Evolutionary conservation across 2,113 vertebrate species (phyloP).

Genomic region (Neogobius melanostomus): DNA sequence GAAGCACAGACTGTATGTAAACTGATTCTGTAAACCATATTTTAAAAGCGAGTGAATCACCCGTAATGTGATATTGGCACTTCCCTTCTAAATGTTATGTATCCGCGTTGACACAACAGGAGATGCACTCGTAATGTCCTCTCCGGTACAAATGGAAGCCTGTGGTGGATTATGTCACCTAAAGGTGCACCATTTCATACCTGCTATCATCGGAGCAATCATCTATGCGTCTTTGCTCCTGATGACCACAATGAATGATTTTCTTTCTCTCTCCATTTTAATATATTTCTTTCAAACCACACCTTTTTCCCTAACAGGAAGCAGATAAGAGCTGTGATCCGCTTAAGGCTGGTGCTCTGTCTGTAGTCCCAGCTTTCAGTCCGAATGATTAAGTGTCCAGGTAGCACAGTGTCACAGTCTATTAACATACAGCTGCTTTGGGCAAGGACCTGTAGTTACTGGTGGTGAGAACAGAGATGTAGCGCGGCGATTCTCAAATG

Average conservation of each 20-base stretch:
- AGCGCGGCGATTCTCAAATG: slow-evolving; percentile 13
- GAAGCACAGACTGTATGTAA: slow-evolving; percentile 46
- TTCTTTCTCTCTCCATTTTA: not conserved
- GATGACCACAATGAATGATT: slow-evolving; percentile 22
- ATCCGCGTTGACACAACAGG: slow-evolving; percentile 66
- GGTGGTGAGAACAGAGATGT: slow-evolving; percentile 32
- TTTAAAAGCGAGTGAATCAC: slow-evolving; percentile 66
- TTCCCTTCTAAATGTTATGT: slow-evolving; percentile 55
- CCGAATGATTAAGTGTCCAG: slow-evolving; percentile 62
- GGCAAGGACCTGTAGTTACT: slow-evolving; percentile 61
- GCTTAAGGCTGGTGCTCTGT: slow-evolving; percentile 21
- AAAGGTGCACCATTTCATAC: slow-evolving; percentile 39
- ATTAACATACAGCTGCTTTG: slow-evolving; percentile 68
- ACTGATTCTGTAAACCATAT: slow-evolving; percentile 64
- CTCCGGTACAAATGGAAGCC: slow-evolving; percentile 56
- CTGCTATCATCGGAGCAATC: slow-evolving; percentile 28
- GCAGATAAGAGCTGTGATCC: slow-evolving; percentile 22
- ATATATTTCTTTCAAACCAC: slow-evolving; percentile 28
- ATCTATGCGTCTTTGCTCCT: slow-evolving; percentile 4
- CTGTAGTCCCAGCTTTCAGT: slow-evolving; percentile 43
- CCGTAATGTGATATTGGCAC: slow-evolving; percentile 63
- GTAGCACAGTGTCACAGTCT: slow-evolving; percentile 51
- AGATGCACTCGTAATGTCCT: slow-evolving; percentile 58
- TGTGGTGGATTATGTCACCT: slow-evolving; percentile 60
- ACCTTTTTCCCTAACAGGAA: slow-evolving; percentile 38